A percentile compares a stretch with the other conserved stretches of the same genome.
phyloP scores from a whole-genome alignment of 2,113 vertebrate genomes.

The Stigmatopora argus region DNA sequence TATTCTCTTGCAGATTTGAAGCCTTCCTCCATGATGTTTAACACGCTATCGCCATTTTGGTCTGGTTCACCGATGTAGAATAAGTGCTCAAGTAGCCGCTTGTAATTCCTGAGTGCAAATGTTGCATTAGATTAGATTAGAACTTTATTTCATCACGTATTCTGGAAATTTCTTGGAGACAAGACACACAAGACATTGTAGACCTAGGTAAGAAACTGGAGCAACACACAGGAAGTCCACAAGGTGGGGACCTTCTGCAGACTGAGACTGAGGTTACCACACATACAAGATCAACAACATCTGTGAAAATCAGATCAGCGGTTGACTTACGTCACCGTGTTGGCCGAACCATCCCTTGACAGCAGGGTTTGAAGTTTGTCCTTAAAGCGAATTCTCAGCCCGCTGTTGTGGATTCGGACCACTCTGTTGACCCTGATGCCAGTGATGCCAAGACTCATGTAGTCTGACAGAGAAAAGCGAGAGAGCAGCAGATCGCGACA shows the following conservation, averaged over 20 bases:
- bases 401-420: constrained; percentile 76
- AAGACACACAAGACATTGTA: no score
- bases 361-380: constrained; percentile 74
- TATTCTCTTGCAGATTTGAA: constrained; percentile 66
- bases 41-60: constrained; percentile 61
- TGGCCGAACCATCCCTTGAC: constrained; percentile 48
- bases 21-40: constrained; percentile 73
- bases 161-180: no score
- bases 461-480: constrained; percentile 73
- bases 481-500: constrained; percentile 77
- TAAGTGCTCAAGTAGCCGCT: constrained; percentile 73
- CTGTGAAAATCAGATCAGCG: background rate
- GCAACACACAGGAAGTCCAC: no score
- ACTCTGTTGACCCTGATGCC: constrained; percentile 74
- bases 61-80: constrained; percentile 74
- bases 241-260: no score
- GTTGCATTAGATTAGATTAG: constrained; percentile 10
- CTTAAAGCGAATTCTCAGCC: constrained; percentile 76
- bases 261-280: no score
- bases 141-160: no score
- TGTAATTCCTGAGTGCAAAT: constrained; percentile 64
- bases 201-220: no score
- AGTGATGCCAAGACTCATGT: constrained; percentile 62
- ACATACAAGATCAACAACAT: background rate
- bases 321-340: constrained; percentile 58